These are phyloP conservation scores for Perca fluviatilis DNA, from an alignment of 2,113 vertebrate species.

Conservation along the genomic window DNA sequence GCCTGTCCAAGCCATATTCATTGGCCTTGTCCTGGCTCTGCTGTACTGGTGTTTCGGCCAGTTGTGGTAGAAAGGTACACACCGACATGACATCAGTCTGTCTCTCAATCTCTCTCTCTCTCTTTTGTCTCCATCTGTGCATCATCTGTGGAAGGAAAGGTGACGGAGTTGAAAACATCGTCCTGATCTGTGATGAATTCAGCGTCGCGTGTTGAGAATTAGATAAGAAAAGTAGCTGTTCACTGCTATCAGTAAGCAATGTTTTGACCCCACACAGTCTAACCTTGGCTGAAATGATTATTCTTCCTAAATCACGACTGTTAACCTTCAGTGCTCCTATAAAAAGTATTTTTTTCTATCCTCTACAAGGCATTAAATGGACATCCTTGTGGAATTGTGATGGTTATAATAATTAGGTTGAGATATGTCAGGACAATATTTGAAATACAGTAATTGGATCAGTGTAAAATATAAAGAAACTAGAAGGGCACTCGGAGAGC, in stretches of 20 bases:
- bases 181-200: conserved; percentile 48
- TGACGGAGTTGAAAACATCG: conserved; percentile 16
- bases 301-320: neutral
- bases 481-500: too few relatives aligned
- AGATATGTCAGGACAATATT: neutral
- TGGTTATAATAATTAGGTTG: too few relatives aligned
- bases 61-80: conserved; percentile 99
- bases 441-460: neutral
- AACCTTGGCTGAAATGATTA: neutral
- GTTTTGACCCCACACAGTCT: neutral
- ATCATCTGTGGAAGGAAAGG: conserved; percentile 31
- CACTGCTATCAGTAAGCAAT: too few relatives aligned
- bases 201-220: conserved; percentile 27
- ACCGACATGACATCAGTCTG: conserved; percentile 82
- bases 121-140: conserved; percentile 30
- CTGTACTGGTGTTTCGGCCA: conserved; percentile 99
- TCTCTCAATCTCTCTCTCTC: conserved; percentile 52
- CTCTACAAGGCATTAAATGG: neutral
- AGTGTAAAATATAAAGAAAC: too few relatives aligned
- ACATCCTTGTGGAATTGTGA: neutral
- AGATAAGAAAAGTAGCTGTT: neutral
- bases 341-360: neutral
- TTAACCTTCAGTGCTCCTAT: neutral
- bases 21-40: conserved; percentile 99
- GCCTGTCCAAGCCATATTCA: conserved; percentile 99